A percentile compares a stretch with the other conserved stretches of the same genome.
Evolutionary conservation across 2,888 invertebrate species (phyloP).

Genomic region (Volucella inanis): DNA sequence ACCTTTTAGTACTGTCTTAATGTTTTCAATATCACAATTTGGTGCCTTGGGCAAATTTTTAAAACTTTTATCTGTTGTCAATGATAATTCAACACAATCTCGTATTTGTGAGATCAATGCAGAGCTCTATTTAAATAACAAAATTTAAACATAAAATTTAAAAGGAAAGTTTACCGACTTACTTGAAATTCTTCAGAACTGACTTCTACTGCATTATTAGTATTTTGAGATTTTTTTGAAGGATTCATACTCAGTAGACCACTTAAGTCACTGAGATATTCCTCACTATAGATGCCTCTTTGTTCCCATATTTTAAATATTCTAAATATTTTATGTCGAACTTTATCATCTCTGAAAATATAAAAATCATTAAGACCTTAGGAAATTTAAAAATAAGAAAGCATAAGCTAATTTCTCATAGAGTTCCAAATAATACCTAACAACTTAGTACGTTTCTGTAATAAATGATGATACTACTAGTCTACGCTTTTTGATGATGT

Average conservation of each 20-base stretch:
- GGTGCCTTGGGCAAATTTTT: slow-evolving; percentile 83
- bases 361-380: background rate
- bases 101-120: slow-evolving; percentile 90
- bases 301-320: slow-evolving; percentile 99
- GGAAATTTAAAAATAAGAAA: slow-evolving; percentile 9
- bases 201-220: slow-evolving; percentile 68
- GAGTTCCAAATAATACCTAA: too few relatives aligned
- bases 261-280: slow-evolving; percentile 93
- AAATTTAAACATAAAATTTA: background rate
- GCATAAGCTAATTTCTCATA: too few relatives aligned
- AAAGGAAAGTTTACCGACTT: slow-evolving; percentile 8
- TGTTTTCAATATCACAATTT: slow-evolving; percentile 89
- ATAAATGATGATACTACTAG: too few relatives aligned
- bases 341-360: slow-evolving; percentile 90
- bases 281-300: slow-evolving; percentile 94
- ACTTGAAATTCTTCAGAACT: slow-evolving; percentile 81
- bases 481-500: too few relatives aligned
- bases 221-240: slow-evolving; percentile 82
- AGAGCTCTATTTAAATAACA: slow-evolving; percentile 85
- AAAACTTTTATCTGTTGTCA: slow-evolving; percentile 89
- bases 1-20: slow-evolving; percentile 93
- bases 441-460: too few relatives aligned
- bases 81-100: slow-evolving; percentile 88
- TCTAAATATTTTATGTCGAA: slow-evolving; percentile 92
- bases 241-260: slow-evolving; percentile 92